Evolutionary conservation across 2,797 vertebrate genomes (phyloP), one percentile per base, ranked within the genome.

Genomic region (Garrulus glandarius): DNA sequence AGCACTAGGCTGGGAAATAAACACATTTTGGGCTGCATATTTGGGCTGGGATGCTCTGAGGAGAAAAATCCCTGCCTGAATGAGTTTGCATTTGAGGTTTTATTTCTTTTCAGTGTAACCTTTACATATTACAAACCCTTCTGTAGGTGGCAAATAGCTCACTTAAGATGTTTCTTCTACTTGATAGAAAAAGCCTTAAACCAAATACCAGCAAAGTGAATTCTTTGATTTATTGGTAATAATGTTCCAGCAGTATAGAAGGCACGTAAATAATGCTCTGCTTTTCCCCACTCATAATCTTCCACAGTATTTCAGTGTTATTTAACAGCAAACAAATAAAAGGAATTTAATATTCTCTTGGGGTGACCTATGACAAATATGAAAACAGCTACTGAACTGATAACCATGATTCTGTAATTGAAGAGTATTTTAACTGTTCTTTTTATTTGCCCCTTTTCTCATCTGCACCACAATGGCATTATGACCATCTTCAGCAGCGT

Each of bases 91-190:
- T 53, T n/a, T 64, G 80, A 74, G n/a, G 26, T 52, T 89, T 60
- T 92, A 78, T 69, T 90, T 96, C 75, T 95, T 95, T 93, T 64
- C 56, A 84, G 36, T 41, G 47, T 37, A 82, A 82, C 67, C 64
- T 93, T 89, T 77, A 55, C 41, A 43, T 44, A 81, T 56, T 71
- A 55, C 57, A 85, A 77, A 80, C 43, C 52, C 37, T 91, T 80
- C 59, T 41, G 70, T 46, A 52, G 79, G 67, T 84, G 67, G 79
- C 52, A 80, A 93, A 53, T 53, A 34, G 52, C 56, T 70, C 3
- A 19, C 27, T 81, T 59, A 26, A 76, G 41, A 47, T 3, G 1
- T 43, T 79, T 46, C 68, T 83, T 92, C 52, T 17, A 47, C 39
- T 68, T 60, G 43, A 50, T 76, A 47, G 59, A 72, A 90, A 84